Evolutionary conservation across 1,140 invertebrate genomes (phyloP), one percentile per base, ranked within the genome.

Genomic region (Heliconius congener): DNA sequence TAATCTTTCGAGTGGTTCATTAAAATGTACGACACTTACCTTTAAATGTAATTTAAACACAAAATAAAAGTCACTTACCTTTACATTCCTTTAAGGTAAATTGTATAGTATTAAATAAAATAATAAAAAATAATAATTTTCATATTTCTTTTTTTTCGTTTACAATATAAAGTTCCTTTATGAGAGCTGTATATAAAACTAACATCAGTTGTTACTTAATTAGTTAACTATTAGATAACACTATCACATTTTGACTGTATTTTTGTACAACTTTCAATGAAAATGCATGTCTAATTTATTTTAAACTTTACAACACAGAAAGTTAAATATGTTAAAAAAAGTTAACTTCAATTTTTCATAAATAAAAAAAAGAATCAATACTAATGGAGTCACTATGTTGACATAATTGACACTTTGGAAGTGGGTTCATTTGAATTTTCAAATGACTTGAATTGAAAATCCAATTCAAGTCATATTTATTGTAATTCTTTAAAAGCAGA

Each of bases 1-100:
- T 11, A 13, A 30, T 30, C n/a, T 37, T 71, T 77, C 30, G 74
- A 76, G 79, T 80, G 79, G 79, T 80, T 76, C 79, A 80, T 52
- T 55, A 37, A 34, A 39, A 55, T 16, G 8, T n/a, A 19, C 19
- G 8, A 34, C 23, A 80, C 75, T 80, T 39, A 80, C 78, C 78
- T 71, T 71, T 8, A 27, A 8, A 18, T 19, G 16, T 39, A 76
- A 76, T 4, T 71, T 18, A 18, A 71, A 18, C 2, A 74, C 30
- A 74, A 57, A 55, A 23, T 55, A 74, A 37, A n/a, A 8, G 42
- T 46, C 30, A 77, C 76, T 77, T 77, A 77, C 76, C 76, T 46
- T 9, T 37, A 57, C 3, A 57, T 34, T 66, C 60, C 60, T 27
- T 23, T 66, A 30, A 4, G 60, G 60, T 30, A 11, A 46, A 46